These are phyloP conservation scores for Chrysochloris asiatica DNA, from an alignment of 2,113 vertebrate species.

Conservation along the genomic window DNA sequence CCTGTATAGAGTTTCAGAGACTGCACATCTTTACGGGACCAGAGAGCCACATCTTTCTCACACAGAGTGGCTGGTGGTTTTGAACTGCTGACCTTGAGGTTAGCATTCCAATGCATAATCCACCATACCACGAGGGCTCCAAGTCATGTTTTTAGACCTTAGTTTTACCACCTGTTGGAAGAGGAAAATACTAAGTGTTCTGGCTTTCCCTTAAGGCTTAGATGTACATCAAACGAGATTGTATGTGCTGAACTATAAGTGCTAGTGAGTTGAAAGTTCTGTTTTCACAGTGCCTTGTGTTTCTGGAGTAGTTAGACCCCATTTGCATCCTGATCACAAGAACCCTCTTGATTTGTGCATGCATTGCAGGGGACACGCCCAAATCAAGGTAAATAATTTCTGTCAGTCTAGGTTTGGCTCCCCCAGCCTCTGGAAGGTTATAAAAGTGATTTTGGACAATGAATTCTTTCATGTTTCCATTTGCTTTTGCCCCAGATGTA, in stretches of 20 bases:
- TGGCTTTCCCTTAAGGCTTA: not conserved
- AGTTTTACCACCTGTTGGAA: rapidly evolving
- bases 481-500: not conserved
- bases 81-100: too few species aligned
- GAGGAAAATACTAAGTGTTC: rapidly evolving
- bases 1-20: too few species aligned
- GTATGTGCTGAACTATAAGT: not conserved
- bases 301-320: not conserved
- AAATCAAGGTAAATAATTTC: not conserved
- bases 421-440: not conserved
- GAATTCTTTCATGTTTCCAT: rapidly evolving
- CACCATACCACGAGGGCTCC: too few species aligned
- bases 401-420: not conserved
- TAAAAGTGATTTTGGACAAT: not conserved
- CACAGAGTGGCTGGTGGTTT: too few species aligned
- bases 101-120: too few species aligned
- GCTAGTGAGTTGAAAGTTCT: not conserved
- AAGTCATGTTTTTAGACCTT: too few species aligned
- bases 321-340: not conserved
- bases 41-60: too few species aligned
- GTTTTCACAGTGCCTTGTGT: not conserved
- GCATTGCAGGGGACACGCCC: not conserved
- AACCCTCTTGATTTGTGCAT: rapidly evolving
- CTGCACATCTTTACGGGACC: too few species aligned
- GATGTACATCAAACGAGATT: rapidly evolving